Base-by-base conservation (phyloP, 2,113 vertebrate species). In the Calyptomena viridis region DNA sequence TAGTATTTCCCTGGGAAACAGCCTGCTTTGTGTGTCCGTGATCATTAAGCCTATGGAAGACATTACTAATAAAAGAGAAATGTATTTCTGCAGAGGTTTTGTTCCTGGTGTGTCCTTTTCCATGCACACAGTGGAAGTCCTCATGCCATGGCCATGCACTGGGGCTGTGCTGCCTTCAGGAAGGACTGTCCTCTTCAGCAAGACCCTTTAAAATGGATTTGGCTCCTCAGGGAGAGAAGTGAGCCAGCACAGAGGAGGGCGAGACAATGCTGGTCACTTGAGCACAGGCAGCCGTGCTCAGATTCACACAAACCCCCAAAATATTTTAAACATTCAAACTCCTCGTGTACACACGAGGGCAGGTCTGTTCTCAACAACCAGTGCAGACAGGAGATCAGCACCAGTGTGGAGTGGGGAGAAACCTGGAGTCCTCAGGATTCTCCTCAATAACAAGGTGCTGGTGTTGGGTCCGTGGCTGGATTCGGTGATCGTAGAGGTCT, bases 1-100 rank as follows among this genome's bases (percentile, higher is more conserved):
- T 76, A 95, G 77, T 3, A 89, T 92, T 94, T 94, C 92, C 80
- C 92, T 86, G 73, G 86, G 79, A 96, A 94, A 95, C 35, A 21
- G 50, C 6, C 31, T 35, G 39, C 17, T 63, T 85, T 93, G 94
- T 74, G 83, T 66, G 28, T 27, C 91, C 49, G 4, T 18, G 35
- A 67, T 93, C 96, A 95, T 95, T 95, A 97, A 94, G 49, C 58
- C 28, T 52, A 66, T 8, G 52, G 74, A 93, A 93, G 74, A 24
- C 24, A 85, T 89, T 77, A 25, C 86, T 74, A 84, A 68, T 71
- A 49, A 92, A 94, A 93, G 31, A 27, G 37, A 76, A 87, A 67
- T 33, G 12, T 31, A 31, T 89, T 96, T 94, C 69, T 87, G 62
- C 58, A 53, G 62, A 73, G 69, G 19, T 76, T 77, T 80, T 73